A percentile compares a stretch with the other conserved stretches of the same genome.
Evolutionary conservation across 2,797 vertebrate genomes (phyloP).

Genomic region (Characodon lateralis): DNA sequence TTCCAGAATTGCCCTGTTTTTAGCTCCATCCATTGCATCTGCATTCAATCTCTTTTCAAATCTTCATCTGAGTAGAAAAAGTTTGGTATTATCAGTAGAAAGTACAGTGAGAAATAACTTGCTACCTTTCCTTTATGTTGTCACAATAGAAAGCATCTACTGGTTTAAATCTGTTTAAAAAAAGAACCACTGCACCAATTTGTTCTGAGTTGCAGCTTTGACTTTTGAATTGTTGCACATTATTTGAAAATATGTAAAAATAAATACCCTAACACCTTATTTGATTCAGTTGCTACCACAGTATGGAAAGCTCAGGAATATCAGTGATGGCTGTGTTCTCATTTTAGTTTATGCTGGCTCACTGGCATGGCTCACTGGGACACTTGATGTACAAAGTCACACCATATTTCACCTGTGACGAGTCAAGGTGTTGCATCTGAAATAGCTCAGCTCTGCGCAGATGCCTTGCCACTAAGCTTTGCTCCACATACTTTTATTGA

Average conservation of each 20-base stretch:
- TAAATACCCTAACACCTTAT: neutral
- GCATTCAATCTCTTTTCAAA: too few species aligned
- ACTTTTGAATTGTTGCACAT: neutral
- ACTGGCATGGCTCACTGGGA: neutral
- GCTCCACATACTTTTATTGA: neutral
- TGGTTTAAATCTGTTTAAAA: neutral
- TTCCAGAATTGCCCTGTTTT: too few species aligned
- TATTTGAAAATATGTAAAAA: neutral
- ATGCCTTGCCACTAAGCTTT: neutral
- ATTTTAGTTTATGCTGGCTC: neutral
- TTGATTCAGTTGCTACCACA: neutral
- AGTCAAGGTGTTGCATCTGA: too few species aligned
- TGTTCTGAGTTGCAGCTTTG: neutral
- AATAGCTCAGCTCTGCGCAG: neutral
- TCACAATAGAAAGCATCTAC: neutral
- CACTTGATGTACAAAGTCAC: too few species aligned
- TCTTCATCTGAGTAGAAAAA: too few species aligned
- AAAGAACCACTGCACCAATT: neutral
- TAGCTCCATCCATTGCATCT: too few species aligned
- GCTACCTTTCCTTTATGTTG: neutral
- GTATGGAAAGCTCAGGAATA: neutral
- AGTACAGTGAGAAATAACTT: neutral
- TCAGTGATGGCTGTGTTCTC: neutral
- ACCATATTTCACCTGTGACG: neutral
- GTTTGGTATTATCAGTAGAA: neutral